Conservation (phyloP, 2,888 invertebrate species). For the Philereme vetulata region DNA sequence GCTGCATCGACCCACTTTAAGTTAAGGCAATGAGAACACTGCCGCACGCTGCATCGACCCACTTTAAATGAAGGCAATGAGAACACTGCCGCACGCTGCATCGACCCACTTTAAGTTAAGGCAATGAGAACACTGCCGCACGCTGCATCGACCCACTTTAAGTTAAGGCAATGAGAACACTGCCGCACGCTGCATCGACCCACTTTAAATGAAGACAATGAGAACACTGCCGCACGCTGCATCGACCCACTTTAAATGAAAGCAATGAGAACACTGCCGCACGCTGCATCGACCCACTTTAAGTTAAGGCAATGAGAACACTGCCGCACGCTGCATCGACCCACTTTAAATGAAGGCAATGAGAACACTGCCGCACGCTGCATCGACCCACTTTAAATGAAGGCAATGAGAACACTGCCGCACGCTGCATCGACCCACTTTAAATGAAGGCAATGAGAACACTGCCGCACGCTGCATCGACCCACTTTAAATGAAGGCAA, state of each 20-base stretch:
- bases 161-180: constrained; percentile 61
- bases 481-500: constrained; percentile 69
- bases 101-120: constrained; percentile 66
- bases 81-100: constrained; percentile 53
- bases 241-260: constrained; percentile 67
- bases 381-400: constrained; percentile 67
- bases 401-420: constrained; percentile 59
- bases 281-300: constrained; percentile 63
- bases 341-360: constrained; percentile 70
- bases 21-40: constrained; percentile 60
- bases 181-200: constrained; percentile 55
- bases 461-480: constrained; percentile 54
- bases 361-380: constrained; percentile 52
- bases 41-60: constrained; percentile 57
- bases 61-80: constrained; percentile 70
- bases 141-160: constrained; percentile 64
- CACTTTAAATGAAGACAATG: constrained; percentile 71
- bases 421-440: constrained; percentile 61
- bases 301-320: constrained; percentile 64
- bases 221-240: constrained; percentile 52
- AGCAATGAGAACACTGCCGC: constrained; percentile 57
- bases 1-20: constrained; percentile 65
- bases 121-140: constrained; percentile 57
- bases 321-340: constrained; percentile 54
- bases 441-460: constrained; percentile 65